Evolutionary conservation across 2,888 invertebrate species (phyloP).

Genomic region (Gnatocerus cornutus): DNA sequence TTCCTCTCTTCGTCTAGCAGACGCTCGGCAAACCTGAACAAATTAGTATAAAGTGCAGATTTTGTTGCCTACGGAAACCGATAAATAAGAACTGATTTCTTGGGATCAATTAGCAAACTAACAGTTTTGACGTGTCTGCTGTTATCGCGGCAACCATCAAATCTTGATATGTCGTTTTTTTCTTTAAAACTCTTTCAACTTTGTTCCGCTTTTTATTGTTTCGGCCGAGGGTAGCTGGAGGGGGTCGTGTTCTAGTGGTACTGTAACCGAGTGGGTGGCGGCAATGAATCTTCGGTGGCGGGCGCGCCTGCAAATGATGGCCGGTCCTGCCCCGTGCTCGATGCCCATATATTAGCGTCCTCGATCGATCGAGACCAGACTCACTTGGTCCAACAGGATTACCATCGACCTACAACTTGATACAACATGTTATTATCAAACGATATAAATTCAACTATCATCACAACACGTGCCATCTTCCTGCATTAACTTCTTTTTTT

Average conservation of each 20-base stretch:
- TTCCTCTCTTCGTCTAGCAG: slow-evolving; percentile 23
- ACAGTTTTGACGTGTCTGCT: no score
- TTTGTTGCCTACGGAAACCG: slow-evolving; percentile 13
- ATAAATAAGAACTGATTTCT: neutral
- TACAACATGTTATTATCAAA: slow-evolving; percentile 55
- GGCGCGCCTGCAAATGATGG: slow-evolving; percentile 65
- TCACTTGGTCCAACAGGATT: slow-evolving; percentile 56
- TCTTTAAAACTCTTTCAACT: slow-evolving; percentile 11
- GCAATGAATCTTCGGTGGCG: slow-evolving; percentile 53
- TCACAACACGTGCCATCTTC: slow-evolving; percentile 19
- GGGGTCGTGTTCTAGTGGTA: slow-evolving; percentile 48
- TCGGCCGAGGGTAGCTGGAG: slow-evolving; percentile 10
- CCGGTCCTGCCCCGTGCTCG: slow-evolving; percentile 62
- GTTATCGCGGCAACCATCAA: no score
- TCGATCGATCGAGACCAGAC: slow-evolving; percentile 63
- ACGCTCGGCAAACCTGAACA: slow-evolving; percentile 22
- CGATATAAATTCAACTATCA: slow-evolving; percentile 45
- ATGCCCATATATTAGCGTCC: slow-evolving; percentile 65
- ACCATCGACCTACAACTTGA: slow-evolving; percentile 53
- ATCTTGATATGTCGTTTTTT: slow-evolving; percentile 10
- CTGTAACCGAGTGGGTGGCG: slow-evolving; percentile 52
- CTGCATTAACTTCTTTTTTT: slow-evolving; percentile 29
- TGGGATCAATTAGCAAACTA: no score
- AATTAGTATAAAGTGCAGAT: slow-evolving; percentile 31
- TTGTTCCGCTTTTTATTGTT: slow-evolving; percentile 40